phyloP scores from a whole-genome alignment of 2,797 vertebrate species.

The Argyrosomus regius region DNA sequence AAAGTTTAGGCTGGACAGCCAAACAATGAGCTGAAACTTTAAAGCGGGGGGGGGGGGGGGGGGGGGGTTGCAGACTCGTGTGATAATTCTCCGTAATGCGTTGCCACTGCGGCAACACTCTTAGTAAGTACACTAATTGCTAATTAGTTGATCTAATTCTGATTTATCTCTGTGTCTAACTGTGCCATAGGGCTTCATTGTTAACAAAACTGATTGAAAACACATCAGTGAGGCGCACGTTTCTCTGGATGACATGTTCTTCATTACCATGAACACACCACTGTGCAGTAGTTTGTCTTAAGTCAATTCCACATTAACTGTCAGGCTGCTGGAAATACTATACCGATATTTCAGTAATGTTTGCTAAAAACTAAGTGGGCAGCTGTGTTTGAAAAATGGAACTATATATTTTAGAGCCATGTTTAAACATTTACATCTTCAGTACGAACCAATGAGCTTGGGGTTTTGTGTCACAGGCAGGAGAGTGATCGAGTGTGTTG shows the following conservation, averaged over 20 bases:
- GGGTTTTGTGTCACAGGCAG: no score
- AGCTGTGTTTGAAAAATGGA: background rate
- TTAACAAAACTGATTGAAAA: background rate
- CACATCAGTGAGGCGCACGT: background rate
- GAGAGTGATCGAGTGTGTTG: no score
- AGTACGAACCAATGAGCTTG: background rate
- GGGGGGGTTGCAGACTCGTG: background rate
- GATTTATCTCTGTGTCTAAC: background rate
- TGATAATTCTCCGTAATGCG: background rate
- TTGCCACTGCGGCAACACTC: no score
- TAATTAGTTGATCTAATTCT: no score
- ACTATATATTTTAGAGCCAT: background rate
- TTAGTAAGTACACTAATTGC: no score
- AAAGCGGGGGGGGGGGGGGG: no score
- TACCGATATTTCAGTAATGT: background rate
- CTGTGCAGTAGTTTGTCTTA: background rate
- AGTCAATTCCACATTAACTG: background rate
- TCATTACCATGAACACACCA: background rate
- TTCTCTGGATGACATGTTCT: background rate
- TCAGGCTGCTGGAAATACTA: background rate
- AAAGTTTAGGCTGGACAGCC: background rate
- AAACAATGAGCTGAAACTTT: background rate
- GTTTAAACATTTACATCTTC: background rate
- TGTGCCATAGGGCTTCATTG: no score
- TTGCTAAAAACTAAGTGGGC: background rate